These are phyloP conservation scores for Ennomos erosarius DNA, from an alignment of 2,888 invertebrate genomes.

Conservation along the genomic window DNA sequence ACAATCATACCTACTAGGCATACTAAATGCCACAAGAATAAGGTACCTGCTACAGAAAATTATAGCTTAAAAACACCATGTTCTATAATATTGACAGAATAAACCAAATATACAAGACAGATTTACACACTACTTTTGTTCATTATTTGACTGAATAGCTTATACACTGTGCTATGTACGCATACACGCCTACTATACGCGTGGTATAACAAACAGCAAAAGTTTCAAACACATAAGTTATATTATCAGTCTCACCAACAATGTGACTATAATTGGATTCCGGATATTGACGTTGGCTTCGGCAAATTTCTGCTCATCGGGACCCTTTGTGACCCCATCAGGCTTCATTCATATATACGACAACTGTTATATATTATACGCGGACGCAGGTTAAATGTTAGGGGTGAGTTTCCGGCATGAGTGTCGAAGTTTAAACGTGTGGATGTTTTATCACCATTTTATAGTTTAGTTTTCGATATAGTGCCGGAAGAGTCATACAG, in stretches of 20 bases:
- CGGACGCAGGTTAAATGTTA: slow-evolving; percentile 30
- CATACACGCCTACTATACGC: too few relatives aligned
- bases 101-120: too few relatives aligned
- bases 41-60: too few relatives aligned
- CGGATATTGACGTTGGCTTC: slow-evolving; percentile 50
- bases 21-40: too few relatives aligned
- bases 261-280: slow-evolving; percentile 56
- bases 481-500: too few relatives aligned
- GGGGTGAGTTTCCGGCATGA: slow-evolving; percentile 11
- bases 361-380: slow-evolving; percentile 30
- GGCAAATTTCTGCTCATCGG: slow-evolving; percentile 52
- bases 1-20: too few relatives aligned
- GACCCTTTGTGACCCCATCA: slow-evolving; percentile 43
- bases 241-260: slow-evolving; percentile 43
- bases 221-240: slow-evolving; percentile 22
- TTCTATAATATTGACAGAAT: too few relatives aligned
- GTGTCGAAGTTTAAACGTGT: slow-evolving; percentile 9
- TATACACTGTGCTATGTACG: too few relatives aligned
- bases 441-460: not conserved
- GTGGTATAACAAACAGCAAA: not conserved
- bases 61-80: too few relatives aligned
- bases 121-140: too few relatives aligned
- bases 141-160: too few relatives aligned
- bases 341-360: slow-evolving; percentile 34
- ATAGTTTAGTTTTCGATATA: not conserved